Evolutionary conservation across 1,140 invertebrate genomes (phyloP), one percentile per base, ranked within the genome.

Genomic region (Eumeta japonica): DNA sequence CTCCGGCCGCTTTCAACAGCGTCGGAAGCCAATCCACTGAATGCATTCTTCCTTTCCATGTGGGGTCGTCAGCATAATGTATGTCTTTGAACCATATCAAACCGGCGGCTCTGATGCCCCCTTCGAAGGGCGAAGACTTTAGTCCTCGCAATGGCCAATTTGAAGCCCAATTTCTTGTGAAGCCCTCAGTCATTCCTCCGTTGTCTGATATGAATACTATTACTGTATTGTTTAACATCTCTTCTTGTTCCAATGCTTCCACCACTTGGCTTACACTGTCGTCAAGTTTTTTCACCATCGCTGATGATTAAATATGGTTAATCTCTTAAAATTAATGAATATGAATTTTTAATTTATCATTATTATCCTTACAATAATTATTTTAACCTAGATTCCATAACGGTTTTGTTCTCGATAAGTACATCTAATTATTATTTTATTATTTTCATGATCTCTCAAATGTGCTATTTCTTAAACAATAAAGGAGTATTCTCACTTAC

Each of bases 11-110:
- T 20, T 16, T 54, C 9, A 66, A 24, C 9, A 97, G 67, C 0
- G 92, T 94, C 0, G 92, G 92, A 18, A 95, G 56, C 89, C 92
- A 94, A 63, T 96, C 93, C 10, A 79, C 77, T 3, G 94, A 82
- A 50, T 92, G 88, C 55, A 94, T 85, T 39, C 93, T 76, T 27
- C 89, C 80, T 42, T 85, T 81, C 24, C 83, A 86, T 1, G 89
- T 78, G n/a, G n/a, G n/a, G 49, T 83, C 62, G 47, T 79, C 77
- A 5, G 75, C 64, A 27, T 83, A 67, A 29, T 77, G 73, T 18
- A 83, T 62, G 51, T 78, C 52, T 1, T 87, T 83, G 63, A 85
- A 88, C 88, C 90, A 93, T 40, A 95, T 70, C 10, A 90, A 83
- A 0, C 87, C 88, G 1, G 81, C 79, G 1, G 85, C 86, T 46